These are phyloP conservation scores for Heteromurus nitidus DNA, from an alignment of 2,888 invertebrate species.

Conservation along the genomic window DNA sequence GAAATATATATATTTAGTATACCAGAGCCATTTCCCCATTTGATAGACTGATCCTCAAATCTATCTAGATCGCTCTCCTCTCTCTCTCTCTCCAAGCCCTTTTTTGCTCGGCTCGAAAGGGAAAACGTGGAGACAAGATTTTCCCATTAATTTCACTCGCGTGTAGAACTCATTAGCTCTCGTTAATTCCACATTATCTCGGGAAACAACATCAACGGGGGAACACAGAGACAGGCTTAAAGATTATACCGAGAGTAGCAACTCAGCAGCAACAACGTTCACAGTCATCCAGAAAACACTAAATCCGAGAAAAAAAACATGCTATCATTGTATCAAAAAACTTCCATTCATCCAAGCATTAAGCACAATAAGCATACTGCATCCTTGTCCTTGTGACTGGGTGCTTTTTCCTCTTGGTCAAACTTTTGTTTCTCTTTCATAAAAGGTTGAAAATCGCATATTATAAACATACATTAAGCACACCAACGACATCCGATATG, in stretches of 20 bases:
- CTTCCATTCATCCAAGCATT: background rate
- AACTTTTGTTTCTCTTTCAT: no score
- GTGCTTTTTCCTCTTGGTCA: background rate
- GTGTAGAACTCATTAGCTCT: conserved; percentile 73
- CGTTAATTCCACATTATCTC: conserved; percentile 73
- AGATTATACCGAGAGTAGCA: conserved; percentile 13
- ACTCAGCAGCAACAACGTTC: background rate
- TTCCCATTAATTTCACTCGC: conserved; percentile 74
- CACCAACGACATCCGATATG: conserved; percentile 1
- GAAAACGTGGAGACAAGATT: conserved; percentile 71
- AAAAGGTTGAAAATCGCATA: no score
- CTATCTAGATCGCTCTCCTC: conserved; percentile 26
- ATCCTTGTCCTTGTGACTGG: background rate
- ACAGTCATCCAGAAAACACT: background rate
- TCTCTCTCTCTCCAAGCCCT: conserved; percentile 25
- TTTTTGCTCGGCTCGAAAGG: conserved; percentile 59
- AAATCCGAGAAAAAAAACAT: background rate
- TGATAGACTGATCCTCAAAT: conserved; percentile 30
- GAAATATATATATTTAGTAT: no score
- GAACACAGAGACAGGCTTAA: conserved; percentile 12
- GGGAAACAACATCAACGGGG: conserved; percentile 20
- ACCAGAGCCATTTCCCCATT: no score
- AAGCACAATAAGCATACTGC: no score
- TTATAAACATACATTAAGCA: background rate
- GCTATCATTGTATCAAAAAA: background rate